phyloP scores from a whole-genome alignment of 2,113 vertebrate species.

The Anarhynchus alexandrinus region DNA sequence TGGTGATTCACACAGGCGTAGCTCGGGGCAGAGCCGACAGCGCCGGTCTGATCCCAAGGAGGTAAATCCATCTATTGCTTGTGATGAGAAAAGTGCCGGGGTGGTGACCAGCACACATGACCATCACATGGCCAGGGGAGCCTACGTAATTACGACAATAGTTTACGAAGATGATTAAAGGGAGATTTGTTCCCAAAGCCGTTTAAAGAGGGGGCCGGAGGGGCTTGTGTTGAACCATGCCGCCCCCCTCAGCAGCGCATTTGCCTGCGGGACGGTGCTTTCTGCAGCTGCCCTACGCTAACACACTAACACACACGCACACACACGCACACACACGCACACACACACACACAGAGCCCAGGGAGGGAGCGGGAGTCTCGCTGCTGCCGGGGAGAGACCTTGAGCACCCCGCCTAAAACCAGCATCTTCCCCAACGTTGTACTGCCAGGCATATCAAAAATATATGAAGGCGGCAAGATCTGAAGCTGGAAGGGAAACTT shows the following conservation, averaged over 20 bases:
- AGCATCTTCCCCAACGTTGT: background rate
- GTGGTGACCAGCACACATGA: background rate
- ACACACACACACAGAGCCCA: background rate
- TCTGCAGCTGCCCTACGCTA: background rate
- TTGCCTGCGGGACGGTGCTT: rapidly evolving
- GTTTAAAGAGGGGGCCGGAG: background rate
- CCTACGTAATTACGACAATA: background rate
- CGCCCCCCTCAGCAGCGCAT: rapidly evolving
- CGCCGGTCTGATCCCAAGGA: rapidly evolving
- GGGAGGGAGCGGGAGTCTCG: background rate
- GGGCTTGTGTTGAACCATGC: background rate
- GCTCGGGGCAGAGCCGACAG: background rate
- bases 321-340: background rate
- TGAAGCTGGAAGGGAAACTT: background rate
- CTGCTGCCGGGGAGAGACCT: background rate
- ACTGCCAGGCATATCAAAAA: background rate
- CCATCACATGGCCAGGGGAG: background rate
- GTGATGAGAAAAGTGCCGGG: background rate
- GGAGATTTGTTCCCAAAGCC: background rate
- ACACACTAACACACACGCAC: background rate
- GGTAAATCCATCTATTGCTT: background rate
- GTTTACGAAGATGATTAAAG: background rate
- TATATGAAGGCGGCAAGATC: background rate
- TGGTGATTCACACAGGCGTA: background rate
- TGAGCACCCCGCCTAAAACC: background rate